Base-by-base conservation (phyloP, 2,797 vertebrate genomes). In the Orientallactaga sibirica region DNA sequence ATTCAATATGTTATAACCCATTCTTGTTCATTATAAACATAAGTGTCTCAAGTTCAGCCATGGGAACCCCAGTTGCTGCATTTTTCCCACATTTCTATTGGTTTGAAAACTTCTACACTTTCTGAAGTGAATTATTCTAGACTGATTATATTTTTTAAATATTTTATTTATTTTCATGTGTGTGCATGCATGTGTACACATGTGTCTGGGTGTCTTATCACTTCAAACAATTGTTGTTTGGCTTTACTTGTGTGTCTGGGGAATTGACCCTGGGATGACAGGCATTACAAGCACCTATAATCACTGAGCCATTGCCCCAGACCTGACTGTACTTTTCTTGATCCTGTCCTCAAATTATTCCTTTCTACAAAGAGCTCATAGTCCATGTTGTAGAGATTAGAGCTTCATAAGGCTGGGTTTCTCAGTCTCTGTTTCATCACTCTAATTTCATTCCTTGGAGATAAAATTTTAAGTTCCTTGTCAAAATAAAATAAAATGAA, bases 401-500 rank as follows among this genome's bases (percentile, higher is more conserved):
- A 58, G n/a, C 79, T 84, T 33, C 78, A 5, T 52, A 67, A 76
- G 37, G 0, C 25, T 87, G 41, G 64, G 76, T 91, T 83, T 92
- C 62, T 67, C 24, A 74, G 18, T 18, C 41, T 93, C 16, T 10
- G 61, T 78, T 92, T 94, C 29, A 27, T 48, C 52, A 62, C 58
- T 89, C 55, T 2, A 75, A 61, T 81, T 83, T 92, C 6, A 37
- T 77, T 87, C 67, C 22, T 81, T 78, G 9, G 24, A 68, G 16
- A 75, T 93, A 81, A 24, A 19, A 76, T 90, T 88, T 91, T 86
- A 81, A 64, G 61, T 68, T 22, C 62, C 37, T 33, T 83, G 6
- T 88, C 83, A 73, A 92, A 86, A 90, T 64, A 78, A 74, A 11
- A 2, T 85, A 68, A 86, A 92, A 48, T 11, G 48, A 79, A 92